Evolutionary conservation across 2,888 invertebrate species (phyloP), one percentile per base, ranked within the genome.

Genomic region (Cheilosia pagana): DNA sequence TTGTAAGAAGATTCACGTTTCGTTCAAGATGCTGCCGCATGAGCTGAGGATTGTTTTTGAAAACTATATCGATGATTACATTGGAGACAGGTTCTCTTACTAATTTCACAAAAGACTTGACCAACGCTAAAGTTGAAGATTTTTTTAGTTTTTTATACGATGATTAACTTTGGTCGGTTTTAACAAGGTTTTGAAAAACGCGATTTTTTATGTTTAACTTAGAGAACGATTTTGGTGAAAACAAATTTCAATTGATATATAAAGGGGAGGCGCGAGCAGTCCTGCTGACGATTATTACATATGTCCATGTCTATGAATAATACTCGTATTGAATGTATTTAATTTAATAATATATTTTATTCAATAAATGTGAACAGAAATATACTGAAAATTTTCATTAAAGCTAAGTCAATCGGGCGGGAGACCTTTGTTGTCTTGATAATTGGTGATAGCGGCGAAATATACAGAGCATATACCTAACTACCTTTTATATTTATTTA

Each of bases 61-160:
- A 12, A 85, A 85, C 35, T 85, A 85, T n/a, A 43, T 85, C 10
- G 16, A 55, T 1, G 85, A 85, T 50, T 85, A 71, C 16, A 65
- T 85, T 62, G 83, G 62, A 25, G 65, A 50, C 0, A 43, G 10
- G 23, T 76, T 81, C 23, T 45, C 16, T 0, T 45, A 16, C 19
- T 14, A 4, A 50, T 35, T 35, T 12, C 35, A 35, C 35, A 35
- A 12, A 35, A 35, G 35, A 35, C 35, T 35, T 28, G 28, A 35
- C 12, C 35, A 23, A 50, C 25, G 25, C 3, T 19, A 10, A 19
- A 48, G 14, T 12, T 19, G 16, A 31, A 62, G 28, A 14, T 21
- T 23, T 1, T 21, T 62, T 35, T n/a, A n/a, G 16, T 67, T 23
- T 43, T 45, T 53, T 53, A 55, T 63, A 21, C 35, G 12, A 25